Percentiles rank a stretch among this genome's conserved stretches.
Evolutionary conservation across 2,797 vertebrate genomes (phyloP).

Genomic region (Streptopelia turtur): DNA sequence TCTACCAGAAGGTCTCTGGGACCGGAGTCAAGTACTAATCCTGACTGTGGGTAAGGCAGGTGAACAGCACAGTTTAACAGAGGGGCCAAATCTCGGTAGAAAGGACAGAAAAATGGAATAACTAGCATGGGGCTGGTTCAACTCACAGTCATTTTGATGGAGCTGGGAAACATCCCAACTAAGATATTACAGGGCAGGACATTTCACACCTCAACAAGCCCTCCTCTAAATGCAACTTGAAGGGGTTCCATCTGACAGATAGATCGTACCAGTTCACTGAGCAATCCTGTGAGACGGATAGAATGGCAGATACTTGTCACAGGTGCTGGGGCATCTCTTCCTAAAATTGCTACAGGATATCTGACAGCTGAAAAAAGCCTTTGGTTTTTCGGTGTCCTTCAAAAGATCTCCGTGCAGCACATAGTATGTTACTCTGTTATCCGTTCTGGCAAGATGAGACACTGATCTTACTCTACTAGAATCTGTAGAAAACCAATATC

Average conservation of each 20-base stretch:
- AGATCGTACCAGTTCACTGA: not conserved
- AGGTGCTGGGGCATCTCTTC: not conserved
- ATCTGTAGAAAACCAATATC: constrained; percentile 62
- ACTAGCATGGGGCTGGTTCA: not conserved
- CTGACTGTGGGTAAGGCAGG: not conserved
- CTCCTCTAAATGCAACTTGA: not conserved
- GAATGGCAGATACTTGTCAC: not conserved
- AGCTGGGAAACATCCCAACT: not conserved
- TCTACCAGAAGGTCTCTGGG: not conserved
- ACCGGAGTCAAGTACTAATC: not conserved
- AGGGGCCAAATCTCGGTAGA: not conserved
- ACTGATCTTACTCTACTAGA: constrained; percentile 22
- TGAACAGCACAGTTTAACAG: not conserved
- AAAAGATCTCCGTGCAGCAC: not conserved
- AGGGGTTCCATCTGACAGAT: not conserved
- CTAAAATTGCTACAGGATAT: not conserved
- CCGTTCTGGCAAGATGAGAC: not conserved
- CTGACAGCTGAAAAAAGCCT: not conserved
- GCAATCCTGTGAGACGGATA: not conserved
- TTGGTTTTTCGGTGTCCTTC: not conserved
- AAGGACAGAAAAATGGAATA: not conserved
- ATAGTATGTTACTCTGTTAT: not conserved
- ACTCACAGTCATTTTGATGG: not conserved
- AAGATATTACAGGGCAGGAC: not conserved
- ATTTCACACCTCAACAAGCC: not conserved